phyloP scores from a whole-genome alignment of 2,888 invertebrate species.

The Ennomos fuscantarius region DNA sequence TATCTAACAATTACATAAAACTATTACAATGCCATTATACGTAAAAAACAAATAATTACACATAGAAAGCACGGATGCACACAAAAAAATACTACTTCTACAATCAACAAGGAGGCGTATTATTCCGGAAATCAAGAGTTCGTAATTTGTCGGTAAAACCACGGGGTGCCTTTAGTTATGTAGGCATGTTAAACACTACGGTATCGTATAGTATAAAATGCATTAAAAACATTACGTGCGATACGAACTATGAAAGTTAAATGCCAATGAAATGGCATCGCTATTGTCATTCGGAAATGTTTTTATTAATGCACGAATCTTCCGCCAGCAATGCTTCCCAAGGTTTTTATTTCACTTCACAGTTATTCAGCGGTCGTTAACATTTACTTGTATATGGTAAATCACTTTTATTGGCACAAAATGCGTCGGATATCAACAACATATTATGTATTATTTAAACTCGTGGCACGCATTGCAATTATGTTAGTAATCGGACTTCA shows the following conservation, averaged over 20 bases:
- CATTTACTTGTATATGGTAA: constrained; percentile 22
- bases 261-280: constrained; percentile 24
- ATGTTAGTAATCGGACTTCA: too few relatives aligned
- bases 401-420: constrained; percentile 11
- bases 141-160: too few relatives aligned
- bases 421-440: background rate
- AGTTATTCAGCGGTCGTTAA: constrained; percentile 23
- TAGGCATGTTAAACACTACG: background rate
- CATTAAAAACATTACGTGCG: constrained; percentile 3
- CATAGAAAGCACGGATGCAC: too few relatives aligned
- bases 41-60: too few relatives aligned
- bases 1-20: too few relatives aligned
- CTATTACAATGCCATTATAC: too few relatives aligned
- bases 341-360: constrained; percentile 31
- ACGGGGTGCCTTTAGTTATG: background rate
- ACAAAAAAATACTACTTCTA: too few relatives aligned
- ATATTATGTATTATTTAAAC: constrained; percentile 6
- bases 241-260: constrained; percentile 17
- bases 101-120: too few relatives aligned
- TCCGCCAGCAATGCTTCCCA: constrained; percentile 29
- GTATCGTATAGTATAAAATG: background rate
- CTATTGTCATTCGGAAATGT: constrained; percentile 29
- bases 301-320: constrained; percentile 30
- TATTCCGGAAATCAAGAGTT: too few relatives aligned
- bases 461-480: background rate